Evolutionary conservation across 2,888 invertebrate genomes (phyloP).

Genomic region (Stomorhina lunata): DNA sequence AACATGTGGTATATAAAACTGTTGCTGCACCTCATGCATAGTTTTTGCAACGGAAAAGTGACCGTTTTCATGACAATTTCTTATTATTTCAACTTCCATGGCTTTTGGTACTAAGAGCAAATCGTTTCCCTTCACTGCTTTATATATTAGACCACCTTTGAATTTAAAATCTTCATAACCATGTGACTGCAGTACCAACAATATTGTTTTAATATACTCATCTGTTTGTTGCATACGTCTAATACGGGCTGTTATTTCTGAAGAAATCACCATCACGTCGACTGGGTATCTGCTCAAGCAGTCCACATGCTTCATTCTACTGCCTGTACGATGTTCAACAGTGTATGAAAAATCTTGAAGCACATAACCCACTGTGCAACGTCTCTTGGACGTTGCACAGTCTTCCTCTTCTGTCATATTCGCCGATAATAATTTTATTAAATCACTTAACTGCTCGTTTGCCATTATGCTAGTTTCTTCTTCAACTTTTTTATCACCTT

Average conservation of each 20-base stretch:
- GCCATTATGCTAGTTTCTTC: not conserved
- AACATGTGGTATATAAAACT: constrained; percentile 34
- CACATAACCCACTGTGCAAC: constrained; percentile 68
- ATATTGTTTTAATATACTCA: constrained; percentile 24
- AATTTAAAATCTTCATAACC: constrained; percentile 37
- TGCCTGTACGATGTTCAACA: constrained; percentile 32
- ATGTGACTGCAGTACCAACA: not conserved
- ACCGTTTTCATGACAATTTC: constrained; percentile 48
- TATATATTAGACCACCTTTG: constrained; percentile 48
- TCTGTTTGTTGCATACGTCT: constrained; percentile 40
- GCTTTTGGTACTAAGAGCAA: constrained; percentile 56
- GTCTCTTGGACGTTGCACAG: constrained; percentile 56
- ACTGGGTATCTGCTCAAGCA: constrained; percentile 49
- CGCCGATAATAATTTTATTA: not conserved
- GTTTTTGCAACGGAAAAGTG: constrained; percentile 48
- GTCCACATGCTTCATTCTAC: constrained; percentile 53
- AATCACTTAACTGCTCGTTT: not conserved
- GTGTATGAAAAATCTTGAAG: constrained; percentile 66
- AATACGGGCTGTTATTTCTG: constrained; percentile 34
- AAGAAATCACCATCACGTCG: constrained; percentile 15
- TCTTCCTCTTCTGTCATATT: constrained; percentile 23
- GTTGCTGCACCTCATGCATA: constrained; percentile 10
- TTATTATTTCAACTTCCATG: constrained; percentile 53
- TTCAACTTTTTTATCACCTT: not conserved
- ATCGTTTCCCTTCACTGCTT: constrained; percentile 47